Conservation (phyloP, 2,888 invertebrate genomes). For the Xylophagus ater region DNA sequence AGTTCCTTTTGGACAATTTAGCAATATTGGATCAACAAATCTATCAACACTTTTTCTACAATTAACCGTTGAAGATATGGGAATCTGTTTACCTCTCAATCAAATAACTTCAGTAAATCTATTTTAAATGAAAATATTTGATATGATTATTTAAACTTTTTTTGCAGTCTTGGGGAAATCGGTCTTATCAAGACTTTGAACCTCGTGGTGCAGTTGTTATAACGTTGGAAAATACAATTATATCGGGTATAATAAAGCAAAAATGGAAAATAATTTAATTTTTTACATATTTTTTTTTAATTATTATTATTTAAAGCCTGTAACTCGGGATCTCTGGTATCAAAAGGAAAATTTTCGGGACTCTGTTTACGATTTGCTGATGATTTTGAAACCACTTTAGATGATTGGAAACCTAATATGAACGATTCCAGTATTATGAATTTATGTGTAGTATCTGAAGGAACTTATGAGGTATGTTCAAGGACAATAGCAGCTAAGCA, state of each 20-base stretch:
- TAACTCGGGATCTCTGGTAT: constrained; percentile 89
- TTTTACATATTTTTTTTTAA: constrained; percentile 31
- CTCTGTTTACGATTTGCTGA: constrained; percentile 91
- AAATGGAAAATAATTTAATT: no score
- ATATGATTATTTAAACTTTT: constrained; percentile 11
- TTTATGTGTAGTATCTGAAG: constrained; percentile 95
- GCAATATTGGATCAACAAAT: constrained; percentile 65
- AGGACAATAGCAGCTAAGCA: constrained; percentile 81
- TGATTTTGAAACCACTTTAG: constrained; percentile 91
- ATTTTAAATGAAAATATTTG: constrained; percentile 7
- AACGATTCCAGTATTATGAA: constrained; percentile 71
- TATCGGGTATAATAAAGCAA: constrained; percentile 40
- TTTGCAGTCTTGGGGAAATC: constrained; percentile 50
- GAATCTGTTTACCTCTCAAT: constrained; percentile 86
- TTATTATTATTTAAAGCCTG: constrained; percentile 51
- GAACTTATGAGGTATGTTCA: constrained; percentile 82
- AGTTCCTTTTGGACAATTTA: constrained; percentile 66
- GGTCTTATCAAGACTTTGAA: constrained; percentile 61
- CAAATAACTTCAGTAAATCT: constrained; percentile 57
- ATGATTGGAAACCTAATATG: constrained; percentile 93
- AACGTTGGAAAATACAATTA: constrained; percentile 91
- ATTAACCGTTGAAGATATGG: constrained; percentile 91
- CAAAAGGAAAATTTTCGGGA: constrained; percentile 82
- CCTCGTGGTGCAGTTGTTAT: constrained; percentile 87
- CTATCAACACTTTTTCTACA: constrained; percentile 86